Evolutionary conservation across 1,140 invertebrate genomes (phyloP).

Genomic region (Lepidostoma basale): DNA sequence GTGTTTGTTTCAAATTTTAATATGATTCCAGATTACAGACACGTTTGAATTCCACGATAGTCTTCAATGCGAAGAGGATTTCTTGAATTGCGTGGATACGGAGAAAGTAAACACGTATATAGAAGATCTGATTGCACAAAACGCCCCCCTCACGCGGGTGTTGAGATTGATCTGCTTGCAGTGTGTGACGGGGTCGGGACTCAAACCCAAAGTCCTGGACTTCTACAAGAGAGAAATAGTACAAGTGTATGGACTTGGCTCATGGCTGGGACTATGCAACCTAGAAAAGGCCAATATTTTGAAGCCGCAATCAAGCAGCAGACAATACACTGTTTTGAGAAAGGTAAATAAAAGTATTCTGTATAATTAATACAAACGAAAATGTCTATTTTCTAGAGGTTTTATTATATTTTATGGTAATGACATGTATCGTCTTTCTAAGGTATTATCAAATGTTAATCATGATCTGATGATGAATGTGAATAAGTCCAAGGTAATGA

Average conservation of each 20-base stretch:
- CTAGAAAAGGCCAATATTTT: constrained; percentile 88
- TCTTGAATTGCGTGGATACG: constrained; percentile 88
- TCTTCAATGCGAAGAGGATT: constrained; percentile 82
- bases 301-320: constrained; percentile 70
- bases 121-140: constrained; percentile 88
- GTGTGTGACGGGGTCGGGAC: constrained; percentile 83
- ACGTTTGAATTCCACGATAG: constrained; percentile 61
- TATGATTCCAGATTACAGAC: constrained; percentile 54
- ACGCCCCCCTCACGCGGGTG: constrained; percentile 81
- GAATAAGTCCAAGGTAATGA: too few species aligned
- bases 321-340: constrained; percentile 73
- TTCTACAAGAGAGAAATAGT: constrained; percentile 92
- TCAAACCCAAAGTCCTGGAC: constrained; percentile 89
- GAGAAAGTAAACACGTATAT: constrained; percentile 89
- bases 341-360: too few species aligned
- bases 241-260: constrained; percentile 89
- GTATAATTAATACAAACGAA: too few species aligned
- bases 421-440: too few species aligned
- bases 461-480: too few species aligned
- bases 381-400: too few species aligned
- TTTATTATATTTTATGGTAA: too few species aligned
- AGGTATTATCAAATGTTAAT: too few species aligned
- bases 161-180: constrained; percentile 89
- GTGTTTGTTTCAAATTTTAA: too few species aligned
- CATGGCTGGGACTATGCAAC: constrained; percentile 83